phyloP scores from a whole-genome alignment of 2,888 invertebrate species.

The Mesorhabditis sp. region DNA sequence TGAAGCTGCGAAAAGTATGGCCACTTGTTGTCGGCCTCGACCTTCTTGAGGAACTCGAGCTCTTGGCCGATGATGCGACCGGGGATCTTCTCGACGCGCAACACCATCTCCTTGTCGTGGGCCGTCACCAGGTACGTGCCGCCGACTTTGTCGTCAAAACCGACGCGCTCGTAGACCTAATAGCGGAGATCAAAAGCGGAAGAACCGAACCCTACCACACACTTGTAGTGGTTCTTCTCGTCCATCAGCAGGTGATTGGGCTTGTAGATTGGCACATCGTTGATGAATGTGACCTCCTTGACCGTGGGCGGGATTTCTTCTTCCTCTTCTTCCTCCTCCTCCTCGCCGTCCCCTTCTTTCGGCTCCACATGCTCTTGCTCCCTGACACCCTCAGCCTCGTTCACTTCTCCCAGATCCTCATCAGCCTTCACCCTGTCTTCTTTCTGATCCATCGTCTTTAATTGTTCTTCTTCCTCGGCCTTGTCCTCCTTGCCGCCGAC shows the following conservation, averaged over 20 bases:
- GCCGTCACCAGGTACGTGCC: slow-evolving; percentile 37
- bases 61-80: slow-evolving; percentile 29
- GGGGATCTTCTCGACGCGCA: slow-evolving; percentile 27
- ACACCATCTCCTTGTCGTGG: slow-evolving; percentile 38
- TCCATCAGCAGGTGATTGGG: slow-evolving; percentile 17
- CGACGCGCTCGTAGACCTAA: slow-evolving; percentile 45
- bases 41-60: slow-evolving; percentile 37
- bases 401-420: too few species aligned
- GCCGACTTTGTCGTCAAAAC: slow-evolving; percentile 41
- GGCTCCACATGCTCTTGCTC: neutral
- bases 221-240: neutral
- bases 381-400: too few species aligned
- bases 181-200: neutral
- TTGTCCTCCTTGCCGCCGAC: neutral
- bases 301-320: neutral
- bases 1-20: slow-evolving; percentile 37
- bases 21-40: slow-evolving; percentile 34
- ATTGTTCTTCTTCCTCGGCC: neutral
- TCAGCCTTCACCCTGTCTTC: too few species aligned
- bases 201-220: neutral
- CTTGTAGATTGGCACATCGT: slow-evolving; percentile 36
- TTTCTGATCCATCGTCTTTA: neutral
- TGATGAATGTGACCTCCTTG: slow-evolving; percentile 11
- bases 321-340: neutral
- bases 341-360: neutral